These are phyloP conservation scores for Anhinga anhinga DNA, from an alignment of 2,113 vertebrate genomes.

Conservation along the genomic window DNA sequence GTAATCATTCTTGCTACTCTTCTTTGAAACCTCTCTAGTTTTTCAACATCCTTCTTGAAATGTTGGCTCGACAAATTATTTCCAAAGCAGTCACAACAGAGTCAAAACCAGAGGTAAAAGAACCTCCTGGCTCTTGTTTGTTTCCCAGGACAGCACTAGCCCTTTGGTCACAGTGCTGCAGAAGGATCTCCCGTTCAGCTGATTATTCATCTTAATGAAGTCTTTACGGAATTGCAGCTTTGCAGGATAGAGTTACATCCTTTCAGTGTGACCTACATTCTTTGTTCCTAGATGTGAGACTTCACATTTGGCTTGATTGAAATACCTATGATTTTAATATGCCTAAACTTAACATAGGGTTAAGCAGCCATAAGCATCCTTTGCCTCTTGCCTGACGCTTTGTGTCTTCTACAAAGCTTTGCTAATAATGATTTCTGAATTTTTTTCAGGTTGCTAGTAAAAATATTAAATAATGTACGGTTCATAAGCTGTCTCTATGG, in stretches of 20 bases:
- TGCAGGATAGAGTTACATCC: constrained; percentile 56
- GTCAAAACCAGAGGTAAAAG: constrained; percentile 33
- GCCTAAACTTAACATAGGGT: background rate
- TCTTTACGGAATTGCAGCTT: constrained; percentile 61
- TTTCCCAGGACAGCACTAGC: constrained; percentile 37
- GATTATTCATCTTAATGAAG: constrained; percentile 67
- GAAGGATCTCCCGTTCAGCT: constrained; percentile 51
- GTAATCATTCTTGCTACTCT: constrained; percentile 31
- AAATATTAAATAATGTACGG: background rate
- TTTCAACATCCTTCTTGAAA: constrained; percentile 44
- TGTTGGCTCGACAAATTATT: constrained; percentile 44
- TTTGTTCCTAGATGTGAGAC: constrained; percentile 57
- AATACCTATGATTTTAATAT: constrained; percentile 13
- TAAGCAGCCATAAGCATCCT: background rate
- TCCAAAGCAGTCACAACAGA: constrained; percentile 32
- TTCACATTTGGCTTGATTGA: constrained; percentile 34
- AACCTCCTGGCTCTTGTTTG: background rate
- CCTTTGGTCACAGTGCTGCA: constrained; percentile 32
- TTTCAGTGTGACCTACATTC: constrained; percentile 56
- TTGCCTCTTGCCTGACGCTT: background rate
- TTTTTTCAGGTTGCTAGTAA: background rate
- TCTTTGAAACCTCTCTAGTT: constrained; percentile 40
- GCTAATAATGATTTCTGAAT: background rate
- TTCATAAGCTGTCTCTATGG: background rate
- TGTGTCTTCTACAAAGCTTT: background rate